Conservation (phyloP, 2,113 vertebrate species). For the Ciconia maguari region DNA sequence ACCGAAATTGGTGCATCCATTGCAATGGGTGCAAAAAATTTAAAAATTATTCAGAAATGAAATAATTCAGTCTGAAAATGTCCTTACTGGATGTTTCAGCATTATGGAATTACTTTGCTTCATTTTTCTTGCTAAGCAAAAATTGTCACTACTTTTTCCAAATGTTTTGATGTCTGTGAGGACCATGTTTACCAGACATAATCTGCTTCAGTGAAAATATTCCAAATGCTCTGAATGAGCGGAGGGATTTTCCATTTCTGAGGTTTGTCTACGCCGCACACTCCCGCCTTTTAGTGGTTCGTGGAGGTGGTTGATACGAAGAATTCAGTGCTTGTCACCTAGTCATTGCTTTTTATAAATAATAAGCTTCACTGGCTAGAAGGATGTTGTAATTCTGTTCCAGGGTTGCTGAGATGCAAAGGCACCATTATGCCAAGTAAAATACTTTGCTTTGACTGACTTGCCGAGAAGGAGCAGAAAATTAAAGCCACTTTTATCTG, state of each 20-base stretch:
- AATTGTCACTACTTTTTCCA: background rate
- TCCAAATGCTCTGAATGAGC: background rate
- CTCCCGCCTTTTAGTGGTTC: background rate
- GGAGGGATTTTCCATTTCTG: background rate
- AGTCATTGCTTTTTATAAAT: background rate
- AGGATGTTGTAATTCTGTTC: background rate
- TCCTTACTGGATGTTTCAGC: background rate
- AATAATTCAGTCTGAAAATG: background rate
- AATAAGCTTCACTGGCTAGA: background rate
- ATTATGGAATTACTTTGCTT: background rate
- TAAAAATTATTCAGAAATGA: background rate
- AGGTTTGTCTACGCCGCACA: rapidly evolving
- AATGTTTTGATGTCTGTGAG: background rate
- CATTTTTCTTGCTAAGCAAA: background rate
- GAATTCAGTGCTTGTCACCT: background rate
- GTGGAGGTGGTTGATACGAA: background rate
- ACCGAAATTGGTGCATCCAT: background rate
- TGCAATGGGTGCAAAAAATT: too few relatives aligned
- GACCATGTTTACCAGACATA: background rate
- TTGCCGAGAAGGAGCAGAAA: background rate
- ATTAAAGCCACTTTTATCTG: background rate
- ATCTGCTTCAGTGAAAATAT: background rate
- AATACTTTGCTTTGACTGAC: background rate
- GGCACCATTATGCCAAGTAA: background rate
- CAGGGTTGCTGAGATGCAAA: background rate